Conservation (phyloP, 2,888 invertebrate species). For the Cosmorhoe ocellata region DNA sequence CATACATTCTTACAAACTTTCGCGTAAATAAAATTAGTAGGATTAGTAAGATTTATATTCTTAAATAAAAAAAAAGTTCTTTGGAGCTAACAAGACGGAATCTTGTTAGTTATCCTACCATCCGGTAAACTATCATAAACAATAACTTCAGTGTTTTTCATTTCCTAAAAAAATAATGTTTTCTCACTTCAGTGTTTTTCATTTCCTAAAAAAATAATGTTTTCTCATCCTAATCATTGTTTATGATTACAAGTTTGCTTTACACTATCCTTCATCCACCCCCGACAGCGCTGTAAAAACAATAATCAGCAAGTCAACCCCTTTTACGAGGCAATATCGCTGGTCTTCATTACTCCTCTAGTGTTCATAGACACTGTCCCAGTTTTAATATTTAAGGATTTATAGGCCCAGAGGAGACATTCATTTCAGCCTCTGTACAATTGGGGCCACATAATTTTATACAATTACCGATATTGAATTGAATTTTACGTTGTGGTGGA, state of each 20-base stretch:
- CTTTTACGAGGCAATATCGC: conserved; percentile 39
- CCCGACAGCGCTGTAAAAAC: conserved; percentile 14
- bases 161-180: too few relatives aligned
- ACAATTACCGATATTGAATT: conserved; percentile 45
- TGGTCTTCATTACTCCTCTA: conserved; percentile 56
- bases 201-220: too few relatives aligned
- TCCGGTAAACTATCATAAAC: too few relatives aligned
- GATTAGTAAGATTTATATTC: too few relatives aligned
- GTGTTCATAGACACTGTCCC: conserved; percentile 57
- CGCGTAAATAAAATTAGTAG: too few relatives aligned
- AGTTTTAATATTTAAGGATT: conserved; percentile 76
- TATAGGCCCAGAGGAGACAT: conserved; percentile 70
- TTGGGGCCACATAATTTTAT: conserved; percentile 47
- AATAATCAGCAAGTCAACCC: conserved; percentile 32
- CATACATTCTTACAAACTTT: too few relatives aligned
- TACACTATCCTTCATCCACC: conserved; percentile 7
- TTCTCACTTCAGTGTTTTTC: too few relatives aligned
- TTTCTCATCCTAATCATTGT: too few relatives aligned
- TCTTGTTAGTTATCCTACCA: too few relatives aligned
- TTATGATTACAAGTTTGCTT: neutral
- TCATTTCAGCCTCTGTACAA: conserved; percentile 64
- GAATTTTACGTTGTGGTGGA: conserved; percentile 35
- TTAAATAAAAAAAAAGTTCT: too few relatives aligned
- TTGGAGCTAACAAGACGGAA: too few relatives aligned
- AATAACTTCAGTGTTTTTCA: too few relatives aligned